phyloP scores from a whole-genome alignment of 2,888 invertebrate species.

The Melinaea marsaeus region DNA sequence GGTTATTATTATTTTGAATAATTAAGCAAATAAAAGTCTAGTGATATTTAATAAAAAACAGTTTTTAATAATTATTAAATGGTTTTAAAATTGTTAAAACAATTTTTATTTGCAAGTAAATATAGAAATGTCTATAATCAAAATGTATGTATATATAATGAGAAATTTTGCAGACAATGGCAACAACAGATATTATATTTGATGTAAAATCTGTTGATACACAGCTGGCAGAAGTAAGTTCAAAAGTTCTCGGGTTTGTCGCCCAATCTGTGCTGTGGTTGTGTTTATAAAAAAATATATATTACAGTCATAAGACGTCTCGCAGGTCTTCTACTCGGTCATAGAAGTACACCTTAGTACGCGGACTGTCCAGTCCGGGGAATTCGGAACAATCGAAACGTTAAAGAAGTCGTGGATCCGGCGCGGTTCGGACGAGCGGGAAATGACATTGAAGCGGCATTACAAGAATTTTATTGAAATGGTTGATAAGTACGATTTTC shows the following conservation, averaged over 20 bases:
- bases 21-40: too few species aligned
- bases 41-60: too few species aligned
- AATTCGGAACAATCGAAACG: background rate
- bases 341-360: background rate
- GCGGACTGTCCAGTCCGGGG: background rate
- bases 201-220: slow-evolving; percentile 13
- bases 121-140: too few species aligned
- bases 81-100: too few species aligned
- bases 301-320: slow-evolving; percentile 12
- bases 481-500: background rate
- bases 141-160: too few species aligned
- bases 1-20: too few species aligned
- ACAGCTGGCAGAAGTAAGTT: slow-evolving; percentile 14
- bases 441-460: background rate
- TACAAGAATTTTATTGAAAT: background rate
- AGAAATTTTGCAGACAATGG: slow-evolving; percentile 2
- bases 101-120: too few species aligned
- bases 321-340: slow-evolving; percentile 19
- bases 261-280: background rate
- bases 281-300: background rate
- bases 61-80: too few species aligned
- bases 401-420: slow-evolving; percentile 5
- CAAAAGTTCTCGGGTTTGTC: background rate
- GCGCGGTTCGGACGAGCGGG: background rate
- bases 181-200: slow-evolving; percentile 11